Evolutionary conservation across 1,140 invertebrate species (phyloP).

Genomic region (Drosophila bifasciata): DNA sequence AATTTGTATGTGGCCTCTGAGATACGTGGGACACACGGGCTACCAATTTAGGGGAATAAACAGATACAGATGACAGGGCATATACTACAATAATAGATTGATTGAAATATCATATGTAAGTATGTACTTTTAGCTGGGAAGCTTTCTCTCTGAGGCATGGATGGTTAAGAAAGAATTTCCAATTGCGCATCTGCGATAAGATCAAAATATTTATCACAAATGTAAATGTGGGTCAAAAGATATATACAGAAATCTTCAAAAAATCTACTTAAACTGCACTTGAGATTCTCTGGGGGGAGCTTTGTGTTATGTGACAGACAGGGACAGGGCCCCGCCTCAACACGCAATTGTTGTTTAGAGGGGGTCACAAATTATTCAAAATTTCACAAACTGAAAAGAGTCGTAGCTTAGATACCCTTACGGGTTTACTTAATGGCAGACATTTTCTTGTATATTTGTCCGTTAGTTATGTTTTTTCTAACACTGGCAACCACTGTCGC

Average conservation of each 20-base stretch:
- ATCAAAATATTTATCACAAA: slow-evolving; percentile 18
- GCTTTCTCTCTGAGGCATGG: not conserved
- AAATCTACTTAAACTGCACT: slow-evolving; percentile 33
- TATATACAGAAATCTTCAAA: slow-evolving; percentile 10
- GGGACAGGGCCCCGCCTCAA: no score
- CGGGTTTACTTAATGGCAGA: no score
- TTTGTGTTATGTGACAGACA: slow-evolving; percentile 4
- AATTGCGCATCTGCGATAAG: slow-evolving; percentile 23
- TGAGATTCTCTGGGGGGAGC: not conserved
- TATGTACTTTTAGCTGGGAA: not conserved
- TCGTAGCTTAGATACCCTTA: no score
- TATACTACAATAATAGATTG: slow-evolving; percentile 5
- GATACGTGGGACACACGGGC: slow-evolving; percentile 28
- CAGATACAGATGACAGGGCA: slow-evolving; percentile 4
- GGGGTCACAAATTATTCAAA: not conserved
- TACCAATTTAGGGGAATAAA: slow-evolving; percentile 24
- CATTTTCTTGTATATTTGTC: no score
- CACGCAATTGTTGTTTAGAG: no score
- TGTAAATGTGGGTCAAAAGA: slow-evolving; percentile 38
- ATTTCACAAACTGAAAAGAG: not conserved
- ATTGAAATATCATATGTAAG: slow-evolving; percentile 1
- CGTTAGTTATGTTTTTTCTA: no score
- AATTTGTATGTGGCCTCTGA: slow-evolving; percentile 49
- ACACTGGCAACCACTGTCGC: no score
- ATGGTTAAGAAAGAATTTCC: not conserved